Base-by-base conservation (phyloP, 2,888 invertebrate species). In the Dilophus febrilis region DNA sequence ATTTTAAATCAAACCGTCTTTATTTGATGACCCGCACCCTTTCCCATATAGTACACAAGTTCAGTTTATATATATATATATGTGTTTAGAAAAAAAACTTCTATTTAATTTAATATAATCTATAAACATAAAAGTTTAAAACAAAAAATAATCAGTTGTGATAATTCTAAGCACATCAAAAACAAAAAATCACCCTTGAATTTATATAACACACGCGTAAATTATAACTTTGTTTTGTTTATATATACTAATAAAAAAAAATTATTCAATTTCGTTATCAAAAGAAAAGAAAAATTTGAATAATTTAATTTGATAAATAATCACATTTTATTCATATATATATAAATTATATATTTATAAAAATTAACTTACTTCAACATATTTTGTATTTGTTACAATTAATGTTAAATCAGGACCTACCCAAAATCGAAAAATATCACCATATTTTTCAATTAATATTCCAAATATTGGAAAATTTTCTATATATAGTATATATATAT, bases 321-420 rank as follows among this genome's bases (percentile, higher is more conserved):
- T 22, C 2, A 18, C 19, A 8, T 11, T 17, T 17, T 42, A 41
- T 2, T 40, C 34, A 7, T 32, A n/a, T n/a, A n/a, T n/a, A n/a
- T n/a, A n/a, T n/a, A n/a, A n/a, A n/a, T n/a, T n/a, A n/a, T n/a
- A n/a, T n/a, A n/a, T n/a, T n/a, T 40, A 18, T 37, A 40, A 16
- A 26, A 19, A 35, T 6, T 6, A 22, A 32, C 37, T 38, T 43
- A 45, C 63, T 56, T 66, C 65, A 18, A 59, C 50, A 47, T 58
- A 57, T 48, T 60, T 61, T 2, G 65, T 58, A 46, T 64, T 57
- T 7, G 51, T 50, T n/a, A 65, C 48, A 19, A 68, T 43, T 1
- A 69, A 47, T 27, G 61, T 63, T 17, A 68, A 54, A 4, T 59
- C 50, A 8, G 64, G 58, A 19, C 68, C 57, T 18, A 65, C 54